phyloP scores from a whole-genome alignment of 2,113 vertebrate genomes.

The Hippocampus mohnikei region DNA sequence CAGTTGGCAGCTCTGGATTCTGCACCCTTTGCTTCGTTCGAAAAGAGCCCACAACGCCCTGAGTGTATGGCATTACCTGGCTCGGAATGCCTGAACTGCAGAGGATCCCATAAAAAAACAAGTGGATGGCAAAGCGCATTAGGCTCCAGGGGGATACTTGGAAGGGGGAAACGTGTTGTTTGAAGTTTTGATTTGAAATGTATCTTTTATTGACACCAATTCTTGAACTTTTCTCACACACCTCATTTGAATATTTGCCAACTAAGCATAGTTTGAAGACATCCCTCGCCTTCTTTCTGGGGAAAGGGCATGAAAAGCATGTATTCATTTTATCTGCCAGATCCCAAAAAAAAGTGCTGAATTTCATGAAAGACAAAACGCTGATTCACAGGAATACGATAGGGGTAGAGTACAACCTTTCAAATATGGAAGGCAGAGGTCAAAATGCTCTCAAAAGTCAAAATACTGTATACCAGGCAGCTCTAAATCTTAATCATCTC shows the following conservation, averaged over 20 bases:
- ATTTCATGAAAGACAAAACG: constrained; percentile 26
- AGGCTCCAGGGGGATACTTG: too few species aligned
- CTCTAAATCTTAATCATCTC: background rate
- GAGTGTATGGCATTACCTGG: too few species aligned
- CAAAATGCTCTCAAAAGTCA: background rate
- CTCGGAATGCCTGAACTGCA: background rate
- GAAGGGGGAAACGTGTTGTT: too few species aligned
- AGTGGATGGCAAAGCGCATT: background rate
- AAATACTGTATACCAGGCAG: background rate
- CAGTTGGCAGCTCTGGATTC: too few species aligned
- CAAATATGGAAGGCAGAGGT: background rate
- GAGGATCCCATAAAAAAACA: background rate
- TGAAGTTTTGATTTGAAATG: too few species aligned
- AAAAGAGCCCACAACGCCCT: too few species aligned
- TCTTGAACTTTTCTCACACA: background rate
- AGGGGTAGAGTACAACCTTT: constrained; percentile 26
- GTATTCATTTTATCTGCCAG: constrained; percentile 19
- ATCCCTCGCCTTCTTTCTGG: background rate
- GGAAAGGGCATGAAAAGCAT: constrained; percentile 18
- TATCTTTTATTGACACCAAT: too few species aligned
- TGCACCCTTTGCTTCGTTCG: too few species aligned
- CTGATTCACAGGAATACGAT: constrained; percentile 32
- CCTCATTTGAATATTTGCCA: background rate
- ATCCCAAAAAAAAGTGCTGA: constrained; percentile 31
- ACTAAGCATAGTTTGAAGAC: background rate